phyloP scores from a whole-genome alignment of 2,797 vertebrate species.

The Coendou prehensilis region DNA sequence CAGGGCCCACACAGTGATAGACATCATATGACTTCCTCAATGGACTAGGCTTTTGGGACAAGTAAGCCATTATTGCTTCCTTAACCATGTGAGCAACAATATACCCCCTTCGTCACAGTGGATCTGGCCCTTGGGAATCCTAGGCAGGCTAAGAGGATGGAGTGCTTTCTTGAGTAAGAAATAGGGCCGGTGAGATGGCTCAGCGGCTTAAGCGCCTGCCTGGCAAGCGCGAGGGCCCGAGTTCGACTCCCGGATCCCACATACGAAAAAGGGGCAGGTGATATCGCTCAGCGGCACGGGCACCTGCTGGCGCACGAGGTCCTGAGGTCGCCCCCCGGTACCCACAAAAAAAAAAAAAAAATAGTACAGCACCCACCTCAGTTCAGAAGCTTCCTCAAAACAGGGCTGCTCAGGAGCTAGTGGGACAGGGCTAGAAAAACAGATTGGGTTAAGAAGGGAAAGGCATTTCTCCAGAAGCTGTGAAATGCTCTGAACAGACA shows the following conservation, averaged over 20 bases:
- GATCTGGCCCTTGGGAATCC: slow-evolving; percentile 40
- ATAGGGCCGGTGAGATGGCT: too few relatives aligned
- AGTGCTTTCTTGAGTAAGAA: slow-evolving; percentile 64
- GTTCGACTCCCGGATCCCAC: too few relatives aligned
- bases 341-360: background rate
- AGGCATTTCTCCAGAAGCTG: slow-evolving; percentile 80
- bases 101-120: slow-evolving; percentile 10
- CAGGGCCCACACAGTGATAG: background rate
- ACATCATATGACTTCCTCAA: background rate
- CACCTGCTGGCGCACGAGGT: too few relatives aligned
- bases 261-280: too few relatives aligned
- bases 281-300: too few relatives aligned
- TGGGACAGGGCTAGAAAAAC: slow-evolving; percentile 68
- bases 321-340: too few relatives aligned
- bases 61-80: slow-evolving; percentile 23
- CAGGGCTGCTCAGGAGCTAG: slow-evolving; percentile 66
- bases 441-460: slow-evolving; percentile 82
- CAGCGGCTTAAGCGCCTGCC: too few relatives aligned
- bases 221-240: too few relatives aligned
- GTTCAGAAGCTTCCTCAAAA: slow-evolving; percentile 69
- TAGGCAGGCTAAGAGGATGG: background rate
- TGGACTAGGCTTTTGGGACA: background rate
- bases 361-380: slow-evolving; percentile 52
- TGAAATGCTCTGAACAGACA: slow-evolving; percentile 81
- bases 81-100: background rate